phyloP scores from a whole-genome alignment of 2,888 invertebrate species.

The Callyntrura guangdongensis region DNA sequence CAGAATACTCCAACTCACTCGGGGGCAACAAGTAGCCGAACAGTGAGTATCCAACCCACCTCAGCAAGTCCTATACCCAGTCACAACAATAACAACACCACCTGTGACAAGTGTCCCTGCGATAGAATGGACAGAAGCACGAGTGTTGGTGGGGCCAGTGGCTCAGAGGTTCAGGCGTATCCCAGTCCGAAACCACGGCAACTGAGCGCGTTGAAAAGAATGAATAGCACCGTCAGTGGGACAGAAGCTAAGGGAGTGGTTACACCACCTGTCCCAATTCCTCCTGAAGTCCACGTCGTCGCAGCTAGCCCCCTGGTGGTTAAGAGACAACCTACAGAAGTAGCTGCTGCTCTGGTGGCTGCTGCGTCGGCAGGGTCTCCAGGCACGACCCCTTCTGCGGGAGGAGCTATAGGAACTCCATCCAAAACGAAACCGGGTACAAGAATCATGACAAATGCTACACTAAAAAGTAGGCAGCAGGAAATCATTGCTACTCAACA shows the following conservation, averaged over 20 bases:
- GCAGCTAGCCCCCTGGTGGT: constrained; percentile 18
- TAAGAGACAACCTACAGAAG: background rate
- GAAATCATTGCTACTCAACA: background rate
- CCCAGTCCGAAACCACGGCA: constrained; percentile 66
- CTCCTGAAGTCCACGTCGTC: constrained; percentile 1
- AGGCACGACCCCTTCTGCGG: too few relatives aligned
- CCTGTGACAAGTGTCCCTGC: constrained; percentile 76
- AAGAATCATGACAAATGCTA: constrained; percentile 82
- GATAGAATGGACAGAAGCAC: constrained; percentile 50
- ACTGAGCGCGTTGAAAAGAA: constrained; percentile 52
- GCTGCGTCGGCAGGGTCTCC: too few relatives aligned
- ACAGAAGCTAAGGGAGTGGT: too few relatives aligned
- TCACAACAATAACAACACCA: constrained; percentile 79
- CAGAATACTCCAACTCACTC: constrained; percentile 58
- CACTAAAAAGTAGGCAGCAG: constrained; percentile 70
- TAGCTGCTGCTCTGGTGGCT: too few relatives aligned
- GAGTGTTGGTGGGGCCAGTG: background rate
- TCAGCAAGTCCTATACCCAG: constrained; percentile 70
- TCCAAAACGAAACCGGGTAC: constrained; percentile 80
- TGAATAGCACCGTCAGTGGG: background rate
- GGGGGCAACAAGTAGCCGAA: too few relatives aligned
- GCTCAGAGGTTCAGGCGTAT: constrained; percentile 49
- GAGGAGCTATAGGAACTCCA: too few relatives aligned
- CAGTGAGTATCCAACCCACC: background rate
- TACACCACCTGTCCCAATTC: constrained; percentile 17